Evolutionary conservation across 2,888 invertebrate species (phyloP).

Genomic region (Melanophora roralis): DNA sequence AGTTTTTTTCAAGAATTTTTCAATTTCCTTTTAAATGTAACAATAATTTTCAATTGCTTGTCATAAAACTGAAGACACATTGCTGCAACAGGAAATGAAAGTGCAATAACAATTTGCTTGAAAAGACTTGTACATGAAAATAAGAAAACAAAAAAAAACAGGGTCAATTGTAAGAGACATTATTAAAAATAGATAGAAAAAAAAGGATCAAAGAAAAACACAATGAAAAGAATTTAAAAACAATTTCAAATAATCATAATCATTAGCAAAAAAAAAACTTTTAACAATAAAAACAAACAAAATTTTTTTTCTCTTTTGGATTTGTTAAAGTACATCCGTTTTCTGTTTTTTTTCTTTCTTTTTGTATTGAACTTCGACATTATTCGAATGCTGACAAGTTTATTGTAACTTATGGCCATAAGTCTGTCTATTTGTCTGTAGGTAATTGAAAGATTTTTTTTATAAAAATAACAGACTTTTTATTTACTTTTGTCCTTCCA

Average conservation of each 20-base stretch:
- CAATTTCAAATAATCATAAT: conserved; percentile 45
- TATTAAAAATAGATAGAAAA: conserved; percentile 9
- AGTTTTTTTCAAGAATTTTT: background rate
- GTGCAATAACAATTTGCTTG: conserved; percentile 30
- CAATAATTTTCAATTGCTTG: background rate
- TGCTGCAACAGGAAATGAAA: conserved; percentile 19
- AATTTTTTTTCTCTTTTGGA: background rate
- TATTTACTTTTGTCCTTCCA: no score
- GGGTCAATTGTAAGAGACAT: conserved; percentile 1
- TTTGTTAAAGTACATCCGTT: background rate
- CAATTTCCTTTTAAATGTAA: conserved; percentile 9
- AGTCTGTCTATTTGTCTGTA: no score
- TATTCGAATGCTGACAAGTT: no score
- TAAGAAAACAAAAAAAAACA: background rate
- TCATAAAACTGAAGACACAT: background rate
- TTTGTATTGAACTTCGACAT: background rate
- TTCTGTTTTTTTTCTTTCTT: background rate
- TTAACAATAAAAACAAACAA: background rate
- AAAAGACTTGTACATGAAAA: background rate
- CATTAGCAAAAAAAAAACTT: background rate
- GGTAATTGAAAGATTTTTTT: no score
- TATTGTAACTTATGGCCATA: no score
- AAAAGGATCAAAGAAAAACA: background rate
- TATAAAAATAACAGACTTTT: no score
- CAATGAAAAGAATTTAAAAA: conserved; percentile 28